Evolutionary conservation across 2,888 invertebrate genomes (phyloP).

Genomic region (Drosophila melanosoma): DNA sequence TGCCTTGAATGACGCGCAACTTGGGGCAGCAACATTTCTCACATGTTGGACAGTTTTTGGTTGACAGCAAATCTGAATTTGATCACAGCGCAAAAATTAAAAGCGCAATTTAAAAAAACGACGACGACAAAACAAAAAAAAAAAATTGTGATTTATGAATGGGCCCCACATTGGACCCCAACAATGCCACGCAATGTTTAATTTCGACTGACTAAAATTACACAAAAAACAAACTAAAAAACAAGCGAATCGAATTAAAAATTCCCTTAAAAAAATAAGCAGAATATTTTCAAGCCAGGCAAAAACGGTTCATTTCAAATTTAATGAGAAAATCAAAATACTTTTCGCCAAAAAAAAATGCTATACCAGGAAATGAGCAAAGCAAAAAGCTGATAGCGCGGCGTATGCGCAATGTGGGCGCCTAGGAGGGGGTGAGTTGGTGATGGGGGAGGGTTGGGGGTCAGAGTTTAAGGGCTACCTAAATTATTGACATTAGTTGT

Average conservation of each 20-base stretch:
- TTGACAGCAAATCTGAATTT: constrained; percentile 76
- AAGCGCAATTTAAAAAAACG: constrained; percentile 66
- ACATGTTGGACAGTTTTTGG: constrained; percentile 63
- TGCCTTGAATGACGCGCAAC: constrained; percentile 41
- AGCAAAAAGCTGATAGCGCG: constrained; percentile 23
- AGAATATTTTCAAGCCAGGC: neutral
- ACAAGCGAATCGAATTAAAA: neutral
- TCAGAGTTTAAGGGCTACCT: neutral
- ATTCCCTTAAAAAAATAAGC: neutral
- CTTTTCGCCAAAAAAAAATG: neutral
- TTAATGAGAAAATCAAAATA: neutral
- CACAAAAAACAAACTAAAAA: constrained; percentile 18
- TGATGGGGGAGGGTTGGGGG: neutral
- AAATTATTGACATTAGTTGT: constrained; percentile 50
- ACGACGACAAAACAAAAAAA: neutral
- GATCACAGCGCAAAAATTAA: constrained; percentile 70
- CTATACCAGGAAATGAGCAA: constrained; percentile 34
- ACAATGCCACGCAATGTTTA: constrained; percentile 12
- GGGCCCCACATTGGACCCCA: constrained; percentile 34
- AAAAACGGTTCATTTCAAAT: neutral
- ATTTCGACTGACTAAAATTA: constrained; percentile 48
- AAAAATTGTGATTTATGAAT: constrained; percentile 67
- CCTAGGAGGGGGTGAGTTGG: constrained; percentile 9
- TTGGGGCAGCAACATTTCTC: constrained; percentile 40
- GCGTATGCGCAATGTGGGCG: constrained; percentile 41